Base-by-base conservation (phyloP, 1,140 invertebrate species). In the Dreissena rostriformis region DNA sequence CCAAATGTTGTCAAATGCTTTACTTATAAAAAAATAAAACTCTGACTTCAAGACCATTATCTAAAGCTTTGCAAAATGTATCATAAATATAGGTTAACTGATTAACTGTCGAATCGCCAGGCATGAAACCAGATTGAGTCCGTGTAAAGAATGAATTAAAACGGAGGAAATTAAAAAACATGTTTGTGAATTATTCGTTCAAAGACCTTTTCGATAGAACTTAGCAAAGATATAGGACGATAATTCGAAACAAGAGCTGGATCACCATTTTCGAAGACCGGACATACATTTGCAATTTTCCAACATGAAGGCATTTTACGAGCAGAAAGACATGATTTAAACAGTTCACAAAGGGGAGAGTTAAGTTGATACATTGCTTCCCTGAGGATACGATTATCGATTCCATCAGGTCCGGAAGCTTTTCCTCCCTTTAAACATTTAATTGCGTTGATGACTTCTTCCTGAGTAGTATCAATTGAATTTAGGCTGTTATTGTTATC, bases 1-100 rank as follows among this genome's bases (percentile, higher is more conserved):
- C 29, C 71, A 53, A 5, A 82, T 67, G 17, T 29, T 51, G 66
- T 87, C 67, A 65, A 87, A 87, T 15, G 77, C 83, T 81, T 81
- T 73, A 26, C 39, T 39, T 39, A 39, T 39, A 39, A 8, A 39
- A 39, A 39, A 39, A 39, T 39, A 39, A 2, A 39, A 39, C 39
- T 39, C 39, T 39, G 39, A 39, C 39, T 39, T 39, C 39, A 39
- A 39, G 4, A 39, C 39, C 39, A 39, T 39, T 39, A 8, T 39
- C 39, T 39, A 39, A 8, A 39, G 39, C 39, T 39, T 39, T 39
- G 39, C 39, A 39, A 39, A 5, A 39, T 39, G 39, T 39, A 39
- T 39, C 39, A 39, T 39, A 39, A 39, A 39, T 39, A 39, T 39
- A 39, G 39, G 39, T 39, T 39, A 39, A 39, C 39, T 39, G 39